A percentile compares a stretch with the other conserved stretches of the same genome.
Conservation (phyloP, 2,888 invertebrate genomes). For the Brachylomia viminalis region DNA sequence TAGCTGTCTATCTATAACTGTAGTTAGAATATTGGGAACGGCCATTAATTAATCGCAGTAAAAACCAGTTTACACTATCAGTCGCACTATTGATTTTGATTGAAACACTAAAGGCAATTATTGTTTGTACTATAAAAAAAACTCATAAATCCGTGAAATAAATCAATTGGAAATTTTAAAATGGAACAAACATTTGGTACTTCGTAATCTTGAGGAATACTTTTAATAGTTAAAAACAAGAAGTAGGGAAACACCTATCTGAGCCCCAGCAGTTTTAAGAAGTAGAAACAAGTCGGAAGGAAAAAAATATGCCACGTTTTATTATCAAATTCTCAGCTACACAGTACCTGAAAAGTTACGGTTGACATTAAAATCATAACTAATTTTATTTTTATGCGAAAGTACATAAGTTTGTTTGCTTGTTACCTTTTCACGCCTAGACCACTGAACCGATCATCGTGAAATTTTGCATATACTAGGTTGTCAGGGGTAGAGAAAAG, state of each 20-base stretch:
- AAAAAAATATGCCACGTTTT: constrained; percentile 92
- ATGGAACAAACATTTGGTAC: background rate
- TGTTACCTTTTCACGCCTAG: too few species aligned
- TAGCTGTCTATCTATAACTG: too few species aligned
- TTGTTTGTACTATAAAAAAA: background rate
- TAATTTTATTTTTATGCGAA: too few species aligned
- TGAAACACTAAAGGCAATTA: too few species aligned
- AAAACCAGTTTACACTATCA: too few species aligned
- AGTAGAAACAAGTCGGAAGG: constrained; percentile 92
- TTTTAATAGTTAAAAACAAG: background rate
- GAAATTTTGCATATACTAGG: too few species aligned
- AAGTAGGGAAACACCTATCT: background rate
- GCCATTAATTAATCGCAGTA: too few species aligned
- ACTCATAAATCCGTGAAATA: background rate
- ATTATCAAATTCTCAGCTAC: constrained; percentile 93
- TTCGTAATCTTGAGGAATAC: background rate
- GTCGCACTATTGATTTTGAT: too few species aligned
- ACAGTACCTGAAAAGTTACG: constrained; percentile 76
- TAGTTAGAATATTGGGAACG: too few species aligned
- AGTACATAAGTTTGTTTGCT: too few species aligned
- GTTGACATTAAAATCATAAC: background rate
- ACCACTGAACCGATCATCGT: too few species aligned
- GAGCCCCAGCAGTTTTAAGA: constrained; percentile 78
- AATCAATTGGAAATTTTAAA: background rate
- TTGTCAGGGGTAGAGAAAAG: too few species aligned